These are phyloP conservation scores for Apeira syringaria DNA, from an alignment of 2,888 invertebrate species.

Conservation along the genomic window DNA sequence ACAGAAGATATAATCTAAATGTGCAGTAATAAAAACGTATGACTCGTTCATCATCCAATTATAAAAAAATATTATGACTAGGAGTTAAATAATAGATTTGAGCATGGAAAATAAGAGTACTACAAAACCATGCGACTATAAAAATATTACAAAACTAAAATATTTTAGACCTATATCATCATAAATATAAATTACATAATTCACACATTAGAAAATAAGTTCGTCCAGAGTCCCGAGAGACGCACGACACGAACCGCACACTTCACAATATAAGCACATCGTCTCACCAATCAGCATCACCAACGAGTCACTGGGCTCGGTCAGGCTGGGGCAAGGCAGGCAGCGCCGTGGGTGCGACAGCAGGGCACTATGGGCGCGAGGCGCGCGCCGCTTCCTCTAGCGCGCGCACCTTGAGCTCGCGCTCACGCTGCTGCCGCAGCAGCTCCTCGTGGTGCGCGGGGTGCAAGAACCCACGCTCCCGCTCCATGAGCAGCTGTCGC, in stretches of 20 bases:
- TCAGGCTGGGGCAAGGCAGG: constrained; percentile 16
- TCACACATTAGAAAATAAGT: constrained; percentile 51
- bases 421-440: constrained; percentile 91
- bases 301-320: constrained; percentile 31
- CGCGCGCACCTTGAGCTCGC: constrained; percentile 93
- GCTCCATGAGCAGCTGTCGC: constrained; percentile 92
- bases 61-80: constrained; percentile 76
- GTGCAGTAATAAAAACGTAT: constrained; percentile 40
- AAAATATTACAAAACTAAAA: constrained; percentile 73
- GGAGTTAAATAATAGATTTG: constrained; percentile 78
- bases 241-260: constrained; percentile 31
- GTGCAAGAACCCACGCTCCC: constrained; percentile 88
- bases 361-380: constrained; percentile 64
- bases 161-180: constrained; percentile 49
- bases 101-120: constrained; percentile 80
- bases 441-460: constrained; percentile 79
- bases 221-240: constrained; percentile 35
- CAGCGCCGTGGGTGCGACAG: no score
- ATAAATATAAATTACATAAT: constrained; percentile 72
- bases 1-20: constrained; percentile 52
- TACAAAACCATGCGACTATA: constrained; percentile 78
- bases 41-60: constrained; percentile 49
- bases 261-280: constrained; percentile 38
- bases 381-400: constrained; percentile 93
- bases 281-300: background rate